Evolutionary conservation across 2,797 vertebrate species (phyloP).

Genomic region (Parauchenoglanis punctatus): DNA sequence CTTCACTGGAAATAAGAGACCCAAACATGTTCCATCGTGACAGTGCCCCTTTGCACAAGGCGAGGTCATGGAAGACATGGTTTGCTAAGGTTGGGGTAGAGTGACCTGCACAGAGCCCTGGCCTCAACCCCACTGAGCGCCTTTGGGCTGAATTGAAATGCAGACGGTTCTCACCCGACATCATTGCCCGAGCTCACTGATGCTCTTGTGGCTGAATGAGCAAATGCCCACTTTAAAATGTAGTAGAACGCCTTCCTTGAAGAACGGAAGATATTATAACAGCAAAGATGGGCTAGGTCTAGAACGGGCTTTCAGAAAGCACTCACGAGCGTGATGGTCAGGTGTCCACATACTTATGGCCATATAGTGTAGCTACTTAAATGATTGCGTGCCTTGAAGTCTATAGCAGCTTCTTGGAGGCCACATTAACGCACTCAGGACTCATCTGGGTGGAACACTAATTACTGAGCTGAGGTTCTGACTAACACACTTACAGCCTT

Average conservation of each 20-base stretch:
- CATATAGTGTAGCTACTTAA: neutral
- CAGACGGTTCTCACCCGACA: neutral
- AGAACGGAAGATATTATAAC: neutral
- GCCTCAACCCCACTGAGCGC: too few species aligned
- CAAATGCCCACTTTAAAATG: too few species aligned
- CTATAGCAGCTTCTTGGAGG: slow-evolving; percentile 20
- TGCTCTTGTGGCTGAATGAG: neutral
- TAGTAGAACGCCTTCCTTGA: neutral
- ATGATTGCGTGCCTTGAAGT: neutral
- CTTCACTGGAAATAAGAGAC: neutral
- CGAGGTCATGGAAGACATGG: neutral
- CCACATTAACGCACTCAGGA: slow-evolving; percentile 42
- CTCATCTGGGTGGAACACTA: slow-evolving; percentile 45
- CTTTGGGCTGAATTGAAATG: neutral
- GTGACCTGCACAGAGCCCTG: neutral
- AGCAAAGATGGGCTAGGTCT: neutral
- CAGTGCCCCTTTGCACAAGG: neutral
- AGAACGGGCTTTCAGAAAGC: neutral
- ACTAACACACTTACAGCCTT: slow-evolving; percentile 33
- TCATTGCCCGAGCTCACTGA: neutral
- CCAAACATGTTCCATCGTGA: too few species aligned
- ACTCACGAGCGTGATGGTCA: neutral
- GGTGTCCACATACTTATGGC: neutral
- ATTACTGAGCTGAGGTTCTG: slow-evolving; percentile 43
- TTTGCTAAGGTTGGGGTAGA: neutral